A percentile compares a stretch with the other conserved stretches of the same genome.
phyloP scores from a whole-genome alignment of 2,888 invertebrate genomes.

The Geophilus truncorum region DNA sequence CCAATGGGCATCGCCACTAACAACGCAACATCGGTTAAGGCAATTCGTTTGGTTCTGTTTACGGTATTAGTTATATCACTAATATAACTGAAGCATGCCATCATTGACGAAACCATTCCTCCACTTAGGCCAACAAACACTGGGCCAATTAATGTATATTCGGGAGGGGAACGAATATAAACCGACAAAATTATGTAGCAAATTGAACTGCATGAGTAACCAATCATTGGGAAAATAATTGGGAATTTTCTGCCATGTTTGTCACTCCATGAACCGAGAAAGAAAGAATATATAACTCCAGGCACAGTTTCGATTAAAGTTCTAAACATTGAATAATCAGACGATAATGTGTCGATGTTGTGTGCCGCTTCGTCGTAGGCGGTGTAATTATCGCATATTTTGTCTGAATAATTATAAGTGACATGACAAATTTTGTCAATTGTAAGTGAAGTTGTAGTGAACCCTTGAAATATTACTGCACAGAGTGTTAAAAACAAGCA shows the following conservation, averaged over 20 bases:
- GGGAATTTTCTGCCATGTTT: slow-evolving; percentile 50
- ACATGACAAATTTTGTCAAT: not conserved
- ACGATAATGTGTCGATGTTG: not conserved
- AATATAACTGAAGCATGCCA: slow-evolving; percentile 57
- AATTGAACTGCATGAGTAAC: not conserved
- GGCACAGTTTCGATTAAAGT: not conserved
- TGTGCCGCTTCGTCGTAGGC: not conserved
- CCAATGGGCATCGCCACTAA: not conserved
- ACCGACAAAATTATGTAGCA: not conserved
- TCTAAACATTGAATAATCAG: not conserved
- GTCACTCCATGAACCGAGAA: slow-evolving; percentile 46
- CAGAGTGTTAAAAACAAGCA: not conserved
- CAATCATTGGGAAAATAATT: slow-evolving; percentile 42
- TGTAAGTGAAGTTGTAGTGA: not conserved
- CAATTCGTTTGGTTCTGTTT: slow-evolving; percentile 70
- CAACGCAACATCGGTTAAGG: slow-evolving; percentile 65
- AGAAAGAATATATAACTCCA: not conserved
- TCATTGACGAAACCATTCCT: slow-evolving; percentile 49
- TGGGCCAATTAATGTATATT: slow-evolving; percentile 46
- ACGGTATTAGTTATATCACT: slow-evolving; percentile 67
- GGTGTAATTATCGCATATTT: not conserved
- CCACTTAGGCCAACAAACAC: slow-evolving; percentile 49
- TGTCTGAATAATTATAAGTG: not conserved
- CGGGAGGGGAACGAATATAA: slow-evolving; percentile 40
- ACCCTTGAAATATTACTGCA: not conserved